phyloP scores from a whole-genome alignment of 2,888 invertebrate genomes.

The Formica aserva region DNA sequence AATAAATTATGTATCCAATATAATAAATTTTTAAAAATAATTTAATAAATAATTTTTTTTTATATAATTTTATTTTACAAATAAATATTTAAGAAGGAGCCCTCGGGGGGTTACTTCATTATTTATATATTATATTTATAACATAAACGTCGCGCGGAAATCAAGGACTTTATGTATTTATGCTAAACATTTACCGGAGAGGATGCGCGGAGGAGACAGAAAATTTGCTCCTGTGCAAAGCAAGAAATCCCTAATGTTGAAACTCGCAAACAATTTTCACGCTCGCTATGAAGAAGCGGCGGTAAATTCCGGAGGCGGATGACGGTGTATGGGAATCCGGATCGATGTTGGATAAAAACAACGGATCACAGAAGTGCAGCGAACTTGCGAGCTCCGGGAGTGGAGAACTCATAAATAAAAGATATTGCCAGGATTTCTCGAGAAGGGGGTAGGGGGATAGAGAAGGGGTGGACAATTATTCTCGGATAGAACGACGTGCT shows the following conservation, averaged over 20 bases:
- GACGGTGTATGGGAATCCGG: background rate
- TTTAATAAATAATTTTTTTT: too few species aligned
- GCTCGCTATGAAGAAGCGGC: conserved; percentile 31
- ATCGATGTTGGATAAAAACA: conserved; percentile 44
- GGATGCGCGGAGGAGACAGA: conserved; percentile 11
- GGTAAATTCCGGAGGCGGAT: conserved; percentile 23
- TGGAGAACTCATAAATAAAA: conserved; percentile 51
- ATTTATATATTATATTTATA: conserved; percentile 16
- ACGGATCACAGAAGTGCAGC: conserved; percentile 21
- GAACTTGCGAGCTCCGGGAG: conserved; percentile 8
- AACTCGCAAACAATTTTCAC: conserved; percentile 46
- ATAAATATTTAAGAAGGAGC: background rate
- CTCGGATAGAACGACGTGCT: conserved; percentile 41
- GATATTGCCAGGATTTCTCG: conserved; percentile 7
- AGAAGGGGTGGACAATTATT: conserved; percentile 37
- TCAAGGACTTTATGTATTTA: conserved; percentile 7
- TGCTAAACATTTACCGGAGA: conserved; percentile 23
- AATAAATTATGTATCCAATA: too few species aligned
- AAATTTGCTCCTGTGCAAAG: conserved; percentile 17
- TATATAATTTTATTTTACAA: too few species aligned
- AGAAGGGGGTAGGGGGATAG: background rate
- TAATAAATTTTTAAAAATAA: too few species aligned
- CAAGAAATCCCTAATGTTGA: conserved; percentile 46
- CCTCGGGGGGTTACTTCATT: background rate
- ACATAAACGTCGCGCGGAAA: background rate